These are phyloP conservation scores for Conops quadrifasciatus DNA, from an alignment of 2,888 invertebrate species.

Conservation along the genomic window DNA sequence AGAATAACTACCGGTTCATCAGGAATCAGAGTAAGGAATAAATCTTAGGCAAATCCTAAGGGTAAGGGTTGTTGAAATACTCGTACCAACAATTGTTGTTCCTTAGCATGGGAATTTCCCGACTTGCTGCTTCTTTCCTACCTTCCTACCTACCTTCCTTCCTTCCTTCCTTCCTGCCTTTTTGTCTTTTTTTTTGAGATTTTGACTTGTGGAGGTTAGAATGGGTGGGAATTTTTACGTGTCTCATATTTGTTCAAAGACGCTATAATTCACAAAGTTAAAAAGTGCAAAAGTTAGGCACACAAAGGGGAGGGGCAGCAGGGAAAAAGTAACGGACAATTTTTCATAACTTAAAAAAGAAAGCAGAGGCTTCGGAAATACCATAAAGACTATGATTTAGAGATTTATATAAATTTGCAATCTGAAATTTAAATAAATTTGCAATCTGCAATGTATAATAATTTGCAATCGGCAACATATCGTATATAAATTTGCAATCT, in stretches of 20 bases:
- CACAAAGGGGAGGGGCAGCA: not conserved
- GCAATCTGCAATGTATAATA: too few species aligned
- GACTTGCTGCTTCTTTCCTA: not conserved
- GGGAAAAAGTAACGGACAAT: slow-evolving; percentile 29
- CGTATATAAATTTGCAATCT: not conserved
- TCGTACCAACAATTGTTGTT: not conserved
- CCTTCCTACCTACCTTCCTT: too few species aligned
- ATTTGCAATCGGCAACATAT: too few species aligned
- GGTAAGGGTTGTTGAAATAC: slow-evolving; percentile 29
- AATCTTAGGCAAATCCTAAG: slow-evolving; percentile 10
- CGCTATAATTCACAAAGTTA: slow-evolving; percentile 30
- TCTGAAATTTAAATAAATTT: too few species aligned
- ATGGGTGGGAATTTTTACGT: slow-evolving; percentile 60
- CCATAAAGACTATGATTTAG: too few species aligned
- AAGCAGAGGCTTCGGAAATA: too few species aligned
- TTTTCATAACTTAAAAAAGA: not conserved
- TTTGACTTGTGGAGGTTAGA: slow-evolving; percentile 56
- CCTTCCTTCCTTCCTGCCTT: slow-evolving; percentile 28
- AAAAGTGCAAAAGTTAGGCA: slow-evolving; percentile 4
- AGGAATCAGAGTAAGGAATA: slow-evolving; percentile 1
- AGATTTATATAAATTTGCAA: too few species aligned
- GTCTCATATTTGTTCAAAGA: slow-evolving; percentile 42
- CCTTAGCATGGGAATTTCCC: slow-evolving; percentile 51
- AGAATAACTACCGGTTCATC: slow-evolving; percentile 12
- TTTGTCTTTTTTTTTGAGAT: slow-evolving; percentile 15